Evolutionary conservation across 2,888 invertebrate species (phyloP).

Genomic region (Lagria hirta): DNA sequence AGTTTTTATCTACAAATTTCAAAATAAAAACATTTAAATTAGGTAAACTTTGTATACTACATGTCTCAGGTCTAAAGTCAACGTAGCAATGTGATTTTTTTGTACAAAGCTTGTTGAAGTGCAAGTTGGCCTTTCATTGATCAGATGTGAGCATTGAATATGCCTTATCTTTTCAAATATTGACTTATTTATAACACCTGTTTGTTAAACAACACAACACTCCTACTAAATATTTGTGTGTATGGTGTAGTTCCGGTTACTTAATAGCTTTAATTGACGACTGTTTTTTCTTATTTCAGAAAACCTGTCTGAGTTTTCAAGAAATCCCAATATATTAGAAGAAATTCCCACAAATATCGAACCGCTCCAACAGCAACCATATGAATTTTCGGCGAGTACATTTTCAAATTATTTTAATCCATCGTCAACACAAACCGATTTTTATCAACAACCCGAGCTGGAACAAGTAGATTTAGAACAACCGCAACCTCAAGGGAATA

Average conservation of each 20-base stretch:
- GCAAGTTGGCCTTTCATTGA: constrained; percentile 10
- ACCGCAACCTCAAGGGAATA: constrained; percentile 36
- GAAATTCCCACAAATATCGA: constrained; percentile 12
- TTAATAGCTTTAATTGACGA: constrained; percentile 2
- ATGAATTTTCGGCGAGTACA: not conserved
- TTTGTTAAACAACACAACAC: constrained; percentile 7
- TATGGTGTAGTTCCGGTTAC: constrained; percentile 7
- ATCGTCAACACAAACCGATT: no score
- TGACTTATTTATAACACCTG: constrained; percentile 5
- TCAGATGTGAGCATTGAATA: constrained; percentile 6
- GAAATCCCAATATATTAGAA: constrained; percentile 12
- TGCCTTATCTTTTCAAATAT: constrained; percentile 11
- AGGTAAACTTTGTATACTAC: no score
- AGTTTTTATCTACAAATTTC: no score
- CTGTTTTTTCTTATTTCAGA: constrained; percentile 20
- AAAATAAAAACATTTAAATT: no score
- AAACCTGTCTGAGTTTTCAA: no score
- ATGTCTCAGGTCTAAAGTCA: no score
- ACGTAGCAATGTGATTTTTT: no score
- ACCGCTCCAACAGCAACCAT: constrained; percentile 12
- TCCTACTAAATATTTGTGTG: constrained; percentile 2
- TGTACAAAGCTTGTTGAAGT: constrained; percentile 12
- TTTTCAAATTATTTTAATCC: not conserved
- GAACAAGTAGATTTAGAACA: not conserved
- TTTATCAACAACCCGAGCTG: not conserved